These are phyloP conservation scores for Poecilia picta DNA, from an alignment of 2,797 vertebrate species.

Conservation along the genomic window DNA sequence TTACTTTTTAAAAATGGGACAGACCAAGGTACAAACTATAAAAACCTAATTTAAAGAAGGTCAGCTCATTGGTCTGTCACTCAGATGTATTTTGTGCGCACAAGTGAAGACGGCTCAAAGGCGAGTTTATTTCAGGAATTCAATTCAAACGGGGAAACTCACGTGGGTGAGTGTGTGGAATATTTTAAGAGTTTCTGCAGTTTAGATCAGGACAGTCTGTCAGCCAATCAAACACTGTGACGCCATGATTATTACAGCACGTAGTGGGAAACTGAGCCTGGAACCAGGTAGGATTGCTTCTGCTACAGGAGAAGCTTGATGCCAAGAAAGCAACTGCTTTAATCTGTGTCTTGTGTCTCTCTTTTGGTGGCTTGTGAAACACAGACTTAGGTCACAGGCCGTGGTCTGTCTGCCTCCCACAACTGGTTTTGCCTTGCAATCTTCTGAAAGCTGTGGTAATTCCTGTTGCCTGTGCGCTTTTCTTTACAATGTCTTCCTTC, in stretches of 20 bases:
- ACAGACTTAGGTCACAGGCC: neutral
- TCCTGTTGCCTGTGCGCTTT: neutral
- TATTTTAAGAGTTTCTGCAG: neutral
- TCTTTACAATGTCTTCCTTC: neutral
- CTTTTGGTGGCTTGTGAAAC: neutral
- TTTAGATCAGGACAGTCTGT: neutral
- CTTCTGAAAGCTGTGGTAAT: neutral
- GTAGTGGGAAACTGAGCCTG: neutral
- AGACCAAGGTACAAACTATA: neutral
- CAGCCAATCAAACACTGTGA: neutral
- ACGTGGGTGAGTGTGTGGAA: neutral
- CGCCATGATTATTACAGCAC: neutral
- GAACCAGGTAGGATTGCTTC: neutral
- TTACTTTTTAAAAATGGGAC: neutral
- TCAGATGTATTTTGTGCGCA: neutral
- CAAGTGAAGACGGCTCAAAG: neutral
- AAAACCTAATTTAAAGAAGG: neutral
- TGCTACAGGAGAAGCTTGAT: neutral
- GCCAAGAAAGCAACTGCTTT: neutral
- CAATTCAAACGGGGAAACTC: neutral
- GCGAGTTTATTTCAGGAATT: neutral
- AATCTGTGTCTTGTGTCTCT: neutral
- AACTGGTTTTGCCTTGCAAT: neutral
- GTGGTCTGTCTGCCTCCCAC: neutral
- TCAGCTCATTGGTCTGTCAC: neutral